phyloP scores from a whole-genome alignment of 2,113 vertebrate species.

The Odocoileus virginianus region DNA sequence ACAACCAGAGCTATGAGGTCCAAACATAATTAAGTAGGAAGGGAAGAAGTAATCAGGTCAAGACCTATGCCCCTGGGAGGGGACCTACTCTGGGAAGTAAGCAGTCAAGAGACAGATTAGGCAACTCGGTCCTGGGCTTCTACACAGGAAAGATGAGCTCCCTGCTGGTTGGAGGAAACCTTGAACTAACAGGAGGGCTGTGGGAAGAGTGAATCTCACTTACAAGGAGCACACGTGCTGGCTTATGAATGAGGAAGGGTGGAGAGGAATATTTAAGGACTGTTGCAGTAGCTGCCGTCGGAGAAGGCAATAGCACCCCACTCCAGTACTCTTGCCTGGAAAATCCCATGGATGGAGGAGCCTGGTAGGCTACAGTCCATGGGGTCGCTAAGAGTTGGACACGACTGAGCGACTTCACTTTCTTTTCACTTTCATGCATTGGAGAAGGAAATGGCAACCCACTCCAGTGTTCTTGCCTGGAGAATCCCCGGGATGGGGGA shows the following conservation, averaged over 20 bases:
- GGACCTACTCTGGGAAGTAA: background rate
- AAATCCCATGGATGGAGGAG: too few relatives aligned
- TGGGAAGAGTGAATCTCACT: background rate
- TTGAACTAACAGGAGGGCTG: background rate
- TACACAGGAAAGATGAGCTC: background rate
- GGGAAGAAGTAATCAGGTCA: background rate
- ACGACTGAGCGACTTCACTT: too few relatives aligned
- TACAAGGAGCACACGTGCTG: background rate
- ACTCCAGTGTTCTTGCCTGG: too few relatives aligned
- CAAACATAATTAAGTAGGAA: background rate
- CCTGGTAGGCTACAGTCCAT: too few relatives aligned
- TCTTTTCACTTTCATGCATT: too few relatives aligned
- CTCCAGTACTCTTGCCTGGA: too few relatives aligned
- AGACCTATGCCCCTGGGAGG: background rate
- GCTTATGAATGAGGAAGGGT: background rate
- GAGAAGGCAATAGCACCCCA: too few relatives aligned
- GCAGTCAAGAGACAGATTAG: background rate
- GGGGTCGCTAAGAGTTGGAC: too few relatives aligned
- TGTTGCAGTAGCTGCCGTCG: background rate
- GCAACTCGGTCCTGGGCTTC: background rate
- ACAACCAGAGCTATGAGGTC: background rate
- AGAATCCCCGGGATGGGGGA: too few relatives aligned
- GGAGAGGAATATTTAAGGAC: background rate
- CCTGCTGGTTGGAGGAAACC: background rate
- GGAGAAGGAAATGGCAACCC: too few relatives aligned